These are phyloP conservation scores for Anguilla pacifica DNA, from an alignment of 2,797 vertebrate species.

Conservation along the genomic window DNA sequence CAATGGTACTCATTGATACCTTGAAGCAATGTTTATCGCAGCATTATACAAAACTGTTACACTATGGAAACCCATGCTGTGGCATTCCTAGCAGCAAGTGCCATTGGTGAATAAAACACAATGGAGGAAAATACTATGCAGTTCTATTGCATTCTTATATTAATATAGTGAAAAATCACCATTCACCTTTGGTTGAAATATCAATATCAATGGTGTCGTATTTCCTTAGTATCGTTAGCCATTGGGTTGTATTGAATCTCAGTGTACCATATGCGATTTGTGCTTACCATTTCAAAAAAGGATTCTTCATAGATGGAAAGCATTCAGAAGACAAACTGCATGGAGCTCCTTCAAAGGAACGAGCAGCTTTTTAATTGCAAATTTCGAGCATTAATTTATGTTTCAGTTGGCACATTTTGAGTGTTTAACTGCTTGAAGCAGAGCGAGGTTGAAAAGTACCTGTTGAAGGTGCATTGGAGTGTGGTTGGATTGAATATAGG, in stretches of 20 bases:
- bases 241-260: neutral
- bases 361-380: neutral
- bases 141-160: too few relatives aligned
- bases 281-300: neutral
- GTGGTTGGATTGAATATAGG: neutral
- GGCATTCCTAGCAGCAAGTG: too few relatives aligned
- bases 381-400: neutral
- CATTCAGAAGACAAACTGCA: neutral
- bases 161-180: too few relatives aligned
- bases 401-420: neutral
- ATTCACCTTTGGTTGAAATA: too few relatives aligned
- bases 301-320: neutral
- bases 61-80: too few relatives aligned
- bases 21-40: too few relatives aligned
- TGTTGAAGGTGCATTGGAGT: neutral
- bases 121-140: too few relatives aligned
- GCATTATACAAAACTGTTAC: too few relatives aligned
- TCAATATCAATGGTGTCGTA: too few relatives aligned
- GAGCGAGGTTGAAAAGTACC: constrained; percentile 7
- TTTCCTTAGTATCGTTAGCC: too few relatives aligned
- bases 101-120: too few relatives aligned
- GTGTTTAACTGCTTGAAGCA: neutral
- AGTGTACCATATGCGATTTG: neutral
- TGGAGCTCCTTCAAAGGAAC: neutral
- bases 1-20: too few relatives aligned